Base-by-base conservation (phyloP, 2,888 invertebrate species). In the Clivina fossor region DNA sequence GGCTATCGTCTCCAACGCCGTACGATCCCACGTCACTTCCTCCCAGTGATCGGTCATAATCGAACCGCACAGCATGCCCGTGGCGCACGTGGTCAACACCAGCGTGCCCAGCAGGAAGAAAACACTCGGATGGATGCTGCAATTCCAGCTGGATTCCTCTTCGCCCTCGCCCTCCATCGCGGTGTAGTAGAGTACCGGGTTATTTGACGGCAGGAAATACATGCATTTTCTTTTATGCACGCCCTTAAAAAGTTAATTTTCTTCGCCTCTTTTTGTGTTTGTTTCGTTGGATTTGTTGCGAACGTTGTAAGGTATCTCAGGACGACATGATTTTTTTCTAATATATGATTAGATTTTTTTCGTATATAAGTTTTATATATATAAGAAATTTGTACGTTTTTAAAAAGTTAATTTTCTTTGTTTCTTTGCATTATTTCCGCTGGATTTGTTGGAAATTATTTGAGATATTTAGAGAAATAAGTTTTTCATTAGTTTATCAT, bases 41-140 rank as follows among this genome's bases (percentile, higher is more conserved):
- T 93, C 93, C 92, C 93, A 93, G 71, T 91, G 89, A 69, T 91
- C 89, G 57, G 90, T 90, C 86, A 92, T 90, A 70, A 93, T 88
- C 61, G 92, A 88, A 2, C 85, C 85, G 70, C 89, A 90, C 32
- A 91, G 75, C 83, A 91, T 84, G 24, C 86, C 86, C 44, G 90
- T 89, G 22, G 88, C 87, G 67, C 86, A 84, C 51, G 85, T 85
- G 66, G 83, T 88, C 77, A 85, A 79, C 68, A 83, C 78, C 68
- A 84, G 71, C 9, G 83, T 83, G 54, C 82, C 83, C 65, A 83
- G 73, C 38, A 85, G 73, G 66, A 85, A 84, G 70, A 84, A 81
- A 44, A 82, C 79, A 56, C 72, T 68, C 4, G 85, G 84, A 66
- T 84, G 83, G 53, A 84, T 79, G 65, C 80, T 80, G 70, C 83